Conservation (phyloP, 1,140 invertebrate species). For the Zophobas morio region DNA sequence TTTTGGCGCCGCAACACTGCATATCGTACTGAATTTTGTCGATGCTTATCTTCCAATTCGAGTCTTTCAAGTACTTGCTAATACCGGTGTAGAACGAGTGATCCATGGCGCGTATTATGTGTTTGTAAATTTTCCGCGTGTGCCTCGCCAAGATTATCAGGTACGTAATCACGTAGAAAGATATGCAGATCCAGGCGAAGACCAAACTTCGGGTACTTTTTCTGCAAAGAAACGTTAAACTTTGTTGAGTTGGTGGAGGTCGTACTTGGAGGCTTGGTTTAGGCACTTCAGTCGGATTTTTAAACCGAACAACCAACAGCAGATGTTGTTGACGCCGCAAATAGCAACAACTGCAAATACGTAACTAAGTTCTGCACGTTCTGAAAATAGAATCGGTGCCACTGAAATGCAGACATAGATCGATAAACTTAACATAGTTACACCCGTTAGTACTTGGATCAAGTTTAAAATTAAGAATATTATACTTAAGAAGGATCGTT, state of each 20-base stretch:
- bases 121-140: constrained; percentile 61
- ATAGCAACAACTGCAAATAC: constrained; percentile 63
- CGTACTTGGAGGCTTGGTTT: constrained; percentile 63
- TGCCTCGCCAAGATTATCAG: constrained; percentile 60
- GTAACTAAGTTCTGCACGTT: constrained; percentile 64
- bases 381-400: constrained; percentile 61
- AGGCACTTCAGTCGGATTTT: constrained; percentile 64
- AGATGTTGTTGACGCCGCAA: constrained; percentile 61
- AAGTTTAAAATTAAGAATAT: constrained; percentile 54
- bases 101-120: constrained; percentile 63
- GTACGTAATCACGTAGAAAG: constrained; percentile 59
- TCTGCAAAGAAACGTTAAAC: constrained; percentile 52
- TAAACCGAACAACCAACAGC: constrained; percentile 63
- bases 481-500: constrained; percentile 46
- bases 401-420: constrained; percentile 60
- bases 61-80: constrained; percentile 65
- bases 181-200: constrained; percentile 60
- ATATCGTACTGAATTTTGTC: constrained; percentile 65
- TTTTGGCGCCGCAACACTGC: constrained; percentile 66
- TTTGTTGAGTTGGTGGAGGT: constrained; percentile 26
- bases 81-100: constrained; percentile 63
- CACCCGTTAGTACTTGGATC: constrained; percentile 60
- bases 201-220: constrained; percentile 64
- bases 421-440: constrained; percentile 57
- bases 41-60: constrained; percentile 64